Base-by-base conservation (phyloP, 2,113 vertebrate genomes). In the Cariama cristata region DNA sequence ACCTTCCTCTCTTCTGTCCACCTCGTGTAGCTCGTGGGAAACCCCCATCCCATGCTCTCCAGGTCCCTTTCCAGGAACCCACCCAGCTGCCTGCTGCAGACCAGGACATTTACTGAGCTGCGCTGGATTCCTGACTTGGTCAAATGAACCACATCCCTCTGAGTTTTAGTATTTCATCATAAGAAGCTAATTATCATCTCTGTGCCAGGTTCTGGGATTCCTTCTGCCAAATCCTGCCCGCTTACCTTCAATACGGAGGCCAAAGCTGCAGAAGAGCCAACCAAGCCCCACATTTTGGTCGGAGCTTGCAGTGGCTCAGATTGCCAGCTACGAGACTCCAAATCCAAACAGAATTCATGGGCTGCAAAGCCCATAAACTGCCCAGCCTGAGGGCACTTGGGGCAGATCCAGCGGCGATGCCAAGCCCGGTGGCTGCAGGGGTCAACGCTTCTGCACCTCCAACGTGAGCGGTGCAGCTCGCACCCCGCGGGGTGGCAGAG, bases 401-500 rank as follows among this genome's bases (percentile, higher is more conserved):
- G 38, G 49, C 42, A 27, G 69, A 30, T 30, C 55, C 53, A 60
- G 47, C 0, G 0, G 56, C 0, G 14, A 11, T 11, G 5, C 23
- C 0, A 2, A 42, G 72, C 13, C 53, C 0, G 1, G 40, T 52
- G 49, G 63, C 33, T 64, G 44, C 8, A 9, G 21, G 28, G 20
- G 28, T 22, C 8, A 18, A 12, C 1, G 1, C 20, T 55, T 14
- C 21, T 11, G 15, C n/a, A 0, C 4, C 23, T 16, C 24, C 42
- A 10, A 3, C 2, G 12, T 4, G 18, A 21, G 44, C 32, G 32
- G n/a, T 42, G 49, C 7, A 4, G 24, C 32, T 88, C 2, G 1
- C 11, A 28, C 27, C 35, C 28, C 0, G 0, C 6, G 2, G 52
- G 4, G 2, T 10, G 32, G 40, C 52, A 33, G 23, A 60, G 53